These are phyloP conservation scores for Labia minor DNA, from an alignment of 2,888 invertebrate species.

Conservation along the genomic window DNA sequence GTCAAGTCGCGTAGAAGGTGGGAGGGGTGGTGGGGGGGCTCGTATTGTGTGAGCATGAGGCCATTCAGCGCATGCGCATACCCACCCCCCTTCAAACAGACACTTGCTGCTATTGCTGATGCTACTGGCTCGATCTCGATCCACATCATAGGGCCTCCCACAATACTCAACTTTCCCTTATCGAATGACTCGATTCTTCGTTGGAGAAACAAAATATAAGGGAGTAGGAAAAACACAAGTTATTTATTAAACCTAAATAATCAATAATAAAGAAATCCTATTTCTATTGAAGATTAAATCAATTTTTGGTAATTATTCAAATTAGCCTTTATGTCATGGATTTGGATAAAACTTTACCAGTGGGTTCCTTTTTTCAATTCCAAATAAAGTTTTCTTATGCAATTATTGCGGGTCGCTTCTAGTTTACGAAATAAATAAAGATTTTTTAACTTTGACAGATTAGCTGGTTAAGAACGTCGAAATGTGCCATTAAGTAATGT, in stretches of 20 bases:
- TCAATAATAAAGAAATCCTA: not conserved
- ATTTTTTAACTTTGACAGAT: no score
- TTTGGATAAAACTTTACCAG: no score
- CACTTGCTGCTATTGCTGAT: slow-evolving; percentile 1
- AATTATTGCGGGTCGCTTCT: no score
- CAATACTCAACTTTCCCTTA: not conserved
- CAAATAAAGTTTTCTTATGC: no score
- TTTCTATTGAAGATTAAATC: no score
- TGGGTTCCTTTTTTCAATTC: no score
- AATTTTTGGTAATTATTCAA: no score
- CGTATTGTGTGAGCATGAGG: not conserved
- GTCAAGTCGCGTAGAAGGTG: not conserved
- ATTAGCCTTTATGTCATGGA: no score
- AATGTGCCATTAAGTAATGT: no score
- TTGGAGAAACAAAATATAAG: not conserved
- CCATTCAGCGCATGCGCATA: not conserved
- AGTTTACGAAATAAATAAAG: no score
- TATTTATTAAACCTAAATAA: not conserved
- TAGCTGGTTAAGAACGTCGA: no score
- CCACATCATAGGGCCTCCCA: not conserved
- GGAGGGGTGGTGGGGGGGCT: not conserved
- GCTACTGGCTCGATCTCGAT: not conserved
- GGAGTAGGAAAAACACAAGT: not conserved
- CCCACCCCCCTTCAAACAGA: not conserved
- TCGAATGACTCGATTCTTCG: not conserved